Conservation (phyloP, 2,888 invertebrate species). For the Sinhomidia bicolor region DNA sequence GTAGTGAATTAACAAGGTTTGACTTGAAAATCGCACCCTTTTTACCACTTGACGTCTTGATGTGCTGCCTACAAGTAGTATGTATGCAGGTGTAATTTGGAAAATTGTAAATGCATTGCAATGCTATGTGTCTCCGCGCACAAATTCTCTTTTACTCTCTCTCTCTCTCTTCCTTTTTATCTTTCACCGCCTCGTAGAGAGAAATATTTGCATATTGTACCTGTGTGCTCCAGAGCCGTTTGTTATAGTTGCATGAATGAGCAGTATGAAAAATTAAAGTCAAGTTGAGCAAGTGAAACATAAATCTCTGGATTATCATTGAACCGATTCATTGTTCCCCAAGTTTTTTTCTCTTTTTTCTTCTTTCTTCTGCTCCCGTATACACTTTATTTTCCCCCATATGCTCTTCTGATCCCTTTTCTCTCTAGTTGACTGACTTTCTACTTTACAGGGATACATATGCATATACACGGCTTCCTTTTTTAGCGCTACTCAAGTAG, state of each 20-base stretch:
- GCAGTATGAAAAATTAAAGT: slow-evolving; percentile 3
- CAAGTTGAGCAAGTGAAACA: slow-evolving; percentile 13
- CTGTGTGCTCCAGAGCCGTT: too few relatives aligned
- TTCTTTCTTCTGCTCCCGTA: background rate
- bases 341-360: background rate
- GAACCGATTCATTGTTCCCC: background rate
- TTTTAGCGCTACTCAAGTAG: slow-evolving; percentile 20
- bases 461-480: too few relatives aligned
- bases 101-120: too few relatives aligned
- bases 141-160: too few relatives aligned
- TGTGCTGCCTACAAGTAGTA: too few relatives aligned
- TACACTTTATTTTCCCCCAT: background rate
- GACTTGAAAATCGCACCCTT: too few relatives aligned
- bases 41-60: too few relatives aligned
- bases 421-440: slow-evolving; percentile 44
- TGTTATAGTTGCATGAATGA: slow-evolving; percentile 29
- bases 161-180: too few relatives aligned
- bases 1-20: too few relatives aligned
- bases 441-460: too few relatives aligned
- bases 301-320: slow-evolving; percentile 4
- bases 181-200: background rate
- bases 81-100: too few relatives aligned
- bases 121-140: too few relatives aligned
- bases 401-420: background rate
- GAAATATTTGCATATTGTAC: background rate